Conservation (phyloP, 2,888 invertebrate species). For the Drosophila melanocephala region DNA sequence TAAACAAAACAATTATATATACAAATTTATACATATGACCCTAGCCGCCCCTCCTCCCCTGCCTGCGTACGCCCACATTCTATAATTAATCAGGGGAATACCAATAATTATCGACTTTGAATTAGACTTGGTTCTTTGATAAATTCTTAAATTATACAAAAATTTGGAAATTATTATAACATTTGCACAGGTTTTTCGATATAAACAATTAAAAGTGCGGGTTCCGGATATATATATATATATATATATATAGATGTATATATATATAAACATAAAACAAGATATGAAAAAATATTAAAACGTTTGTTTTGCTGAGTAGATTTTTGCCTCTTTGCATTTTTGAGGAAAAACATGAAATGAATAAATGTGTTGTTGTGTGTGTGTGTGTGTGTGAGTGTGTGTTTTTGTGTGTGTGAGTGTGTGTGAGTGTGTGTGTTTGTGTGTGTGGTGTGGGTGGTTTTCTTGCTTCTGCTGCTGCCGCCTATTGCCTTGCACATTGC, state of each 20-base stretch:
- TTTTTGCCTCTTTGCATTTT: neutral
- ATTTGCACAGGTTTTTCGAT: no score
- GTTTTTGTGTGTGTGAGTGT: neutral
- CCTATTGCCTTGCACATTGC: conserved; percentile 9
- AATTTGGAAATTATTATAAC: neutral
- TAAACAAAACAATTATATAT: neutral
- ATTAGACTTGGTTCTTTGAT: neutral
- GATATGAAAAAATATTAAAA: neutral
- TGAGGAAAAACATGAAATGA: neutral
- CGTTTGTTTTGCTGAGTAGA: neutral
- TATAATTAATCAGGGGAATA: neutral
- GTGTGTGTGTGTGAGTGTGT: neutral
- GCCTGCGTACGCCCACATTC: neutral
- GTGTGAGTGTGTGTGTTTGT: neutral
- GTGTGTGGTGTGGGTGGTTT: neutral
- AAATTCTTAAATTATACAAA: neutral
- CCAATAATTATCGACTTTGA: neutral
- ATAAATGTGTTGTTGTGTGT: neutral
- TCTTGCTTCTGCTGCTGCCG: conserved; percentile 10
- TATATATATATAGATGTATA: no score
- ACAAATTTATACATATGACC: neutral
- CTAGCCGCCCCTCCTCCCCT: no score
- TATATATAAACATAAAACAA: neutral
- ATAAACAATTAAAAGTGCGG: neutral
- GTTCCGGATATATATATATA: no score